phyloP scores from a whole-genome alignment of 2,797 vertebrate genomes.

The Chelon labrosus region DNA sequence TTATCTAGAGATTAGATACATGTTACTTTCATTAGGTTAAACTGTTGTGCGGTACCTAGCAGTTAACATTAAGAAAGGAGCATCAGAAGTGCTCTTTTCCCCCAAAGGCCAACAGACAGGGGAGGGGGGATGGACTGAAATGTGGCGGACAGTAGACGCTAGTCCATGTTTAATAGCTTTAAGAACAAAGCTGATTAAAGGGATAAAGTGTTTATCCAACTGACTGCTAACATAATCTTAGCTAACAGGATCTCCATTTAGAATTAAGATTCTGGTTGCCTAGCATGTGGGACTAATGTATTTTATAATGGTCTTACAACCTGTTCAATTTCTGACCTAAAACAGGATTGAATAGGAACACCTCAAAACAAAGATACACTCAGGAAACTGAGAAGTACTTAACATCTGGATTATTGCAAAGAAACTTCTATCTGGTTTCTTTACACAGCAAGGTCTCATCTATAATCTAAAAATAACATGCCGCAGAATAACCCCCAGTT shows the following conservation, averaged over 20 bases:
- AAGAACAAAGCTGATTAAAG: slow-evolving; percentile 73
- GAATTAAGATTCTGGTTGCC: slow-evolving; percentile 27
- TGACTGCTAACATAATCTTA: slow-evolving; percentile 65
- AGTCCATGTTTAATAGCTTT: slow-evolving; percentile 67
- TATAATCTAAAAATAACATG: neutral
- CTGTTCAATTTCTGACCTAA: neutral
- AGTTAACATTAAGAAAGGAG: slow-evolving; percentile 57
- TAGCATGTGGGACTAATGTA: neutral
- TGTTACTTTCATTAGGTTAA: slow-evolving; percentile 60
- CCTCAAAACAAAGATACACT: neutral
- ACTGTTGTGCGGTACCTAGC: slow-evolving; percentile 46
- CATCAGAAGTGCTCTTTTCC: slow-evolving; percentile 33
- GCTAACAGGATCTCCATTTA: slow-evolving; percentile 41
- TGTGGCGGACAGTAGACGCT: slow-evolving; percentile 23
- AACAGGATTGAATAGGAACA: slow-evolving; percentile 5
- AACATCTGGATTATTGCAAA: neutral
- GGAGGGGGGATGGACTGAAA: slow-evolving; percentile 42
- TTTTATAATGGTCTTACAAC: neutral
- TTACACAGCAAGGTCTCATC: too few species aligned
- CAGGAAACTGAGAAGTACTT: neutral
- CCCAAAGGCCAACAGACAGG: slow-evolving; percentile 21
- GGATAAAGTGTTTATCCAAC: slow-evolving; percentile 68
- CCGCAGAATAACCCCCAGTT: neutral
- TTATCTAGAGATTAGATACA: slow-evolving; percentile 62
- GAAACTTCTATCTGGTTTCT: neutral